Base-by-base conservation (phyloP, 2,888 invertebrate genomes). In the Willowsia nigromaculata region DNA sequence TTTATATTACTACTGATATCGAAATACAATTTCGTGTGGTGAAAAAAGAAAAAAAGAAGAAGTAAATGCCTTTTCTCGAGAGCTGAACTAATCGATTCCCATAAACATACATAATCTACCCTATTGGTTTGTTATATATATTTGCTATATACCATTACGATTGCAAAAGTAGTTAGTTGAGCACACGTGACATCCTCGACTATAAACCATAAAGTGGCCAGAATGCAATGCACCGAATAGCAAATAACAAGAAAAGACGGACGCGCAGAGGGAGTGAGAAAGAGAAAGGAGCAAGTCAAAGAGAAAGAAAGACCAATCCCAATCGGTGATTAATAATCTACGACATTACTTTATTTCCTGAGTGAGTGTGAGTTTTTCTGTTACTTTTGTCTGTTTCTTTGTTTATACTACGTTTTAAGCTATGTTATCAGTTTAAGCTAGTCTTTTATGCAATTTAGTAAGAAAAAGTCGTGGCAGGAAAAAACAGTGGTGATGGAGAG, bases 321-420 rank as follows among this genome's bases (percentile, higher is more conserved):
- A 84, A 74, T 84, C 84, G 84, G 71, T 84, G 84, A 84, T 84
- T 84, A 84, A 84, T 84, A 84, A 84, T 84, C 84, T 56, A 74
- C 84, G 74, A 74, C 84, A 74, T 56, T 56, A 83, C 65, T 71
- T 74, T 84, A 56, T 74, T 71, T 71, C 84, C 40, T 74, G 74
- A 59, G 43, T 59, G 84, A 84, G 84, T n/a, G 56, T 33, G 15
- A 83, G 82, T 71, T 84, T 71, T 71, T 47, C 22, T 71, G 33
- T 40, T 71, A 43, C 43, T 43, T 40, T 56, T 83, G 22, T 71
- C 13, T 50, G 13, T 18, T 15, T 33, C 27, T 53, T 37, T 11
- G 33, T 25, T 40, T 47, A 25, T 81, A 7, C 18, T 68, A 33
- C 53, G 18, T 81, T n/a, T 81, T 62, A 9, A 81, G 6, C 40